phyloP scores from a whole-genome alignment of 2,888 invertebrate species.

The Troides helena region DNA sequence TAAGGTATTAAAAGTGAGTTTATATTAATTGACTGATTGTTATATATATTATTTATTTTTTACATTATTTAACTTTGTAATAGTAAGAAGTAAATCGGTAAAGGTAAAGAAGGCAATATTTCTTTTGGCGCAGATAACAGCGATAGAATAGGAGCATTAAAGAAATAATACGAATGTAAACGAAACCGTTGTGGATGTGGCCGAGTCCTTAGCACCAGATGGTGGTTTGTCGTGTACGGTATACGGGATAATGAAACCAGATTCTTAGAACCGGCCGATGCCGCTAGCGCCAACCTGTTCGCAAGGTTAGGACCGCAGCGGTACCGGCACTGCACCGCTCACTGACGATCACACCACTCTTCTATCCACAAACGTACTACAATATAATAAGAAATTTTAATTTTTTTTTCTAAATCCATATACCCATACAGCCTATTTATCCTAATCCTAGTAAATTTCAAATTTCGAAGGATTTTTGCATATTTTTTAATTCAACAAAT shows the following conservation, averaged over 20 bases:
- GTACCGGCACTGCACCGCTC: not conserved
- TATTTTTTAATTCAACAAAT: no score
- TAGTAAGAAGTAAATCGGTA: no score
- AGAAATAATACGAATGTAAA: not conserved
- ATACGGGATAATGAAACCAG: constrained; percentile 28
- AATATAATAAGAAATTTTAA: no score
- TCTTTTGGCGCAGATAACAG: no score
- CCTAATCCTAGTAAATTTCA: no score
- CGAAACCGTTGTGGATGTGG: constrained; percentile 6
- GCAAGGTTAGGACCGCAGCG: constrained; percentile 26
- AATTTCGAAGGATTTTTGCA: no score
- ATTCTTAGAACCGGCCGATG: constrained; percentile 36
- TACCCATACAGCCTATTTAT: no score
- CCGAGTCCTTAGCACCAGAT: constrained; percentile 28
- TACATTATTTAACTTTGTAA: no score
- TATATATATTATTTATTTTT: no score
- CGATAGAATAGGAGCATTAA: not conserved
- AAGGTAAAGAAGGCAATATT: no score
- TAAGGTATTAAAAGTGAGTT: no score
- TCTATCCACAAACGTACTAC: not conserved
- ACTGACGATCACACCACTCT: not conserved
- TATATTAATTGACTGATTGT: no score
- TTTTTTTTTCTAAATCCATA: not conserved
- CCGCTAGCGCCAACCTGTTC: constrained; percentile 31
- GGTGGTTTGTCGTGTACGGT: constrained; percentile 21